Base-by-base conservation (phyloP, 1,140 invertebrate genomes). In the Cataglyphis hispanica region DNA sequence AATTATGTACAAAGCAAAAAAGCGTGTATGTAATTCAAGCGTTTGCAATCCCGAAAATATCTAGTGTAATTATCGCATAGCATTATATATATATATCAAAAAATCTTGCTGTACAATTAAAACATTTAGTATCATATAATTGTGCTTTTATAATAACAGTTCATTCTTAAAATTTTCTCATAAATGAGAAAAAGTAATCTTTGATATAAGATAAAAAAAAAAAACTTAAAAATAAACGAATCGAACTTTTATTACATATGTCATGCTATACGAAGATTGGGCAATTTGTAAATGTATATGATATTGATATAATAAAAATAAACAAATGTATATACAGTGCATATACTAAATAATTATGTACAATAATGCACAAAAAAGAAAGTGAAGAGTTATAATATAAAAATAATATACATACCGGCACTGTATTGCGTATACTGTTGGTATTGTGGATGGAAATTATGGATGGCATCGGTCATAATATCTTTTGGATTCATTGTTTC, bases 401-500 rank as follows among this genome's bases (percentile, higher is more conserved):
- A 13, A 67, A 63, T 10, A 19, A 27, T 89, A 50, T 50, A 96
- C 96, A 96, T 96, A 98, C 98, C 97, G 94, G 98, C 98, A 95
- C 98, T 98, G 94, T 99, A 99, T 93, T 99, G 99, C 7, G 99
- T 99, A 95, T 99, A 99, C 94, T 99, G 99, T 95, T 99, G 99
- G 95, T 99, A 99, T 92, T 99, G 98, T 40, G 99, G 99, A 96
- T 99, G 99, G 96, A 99, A 99, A 96, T 99, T 99, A 95, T 99
- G 99, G 95, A 99, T 99, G 93, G 99, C 99, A 96, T 99, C 99
- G 92, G 99, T 99, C 99, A 99, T 99, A 93, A 99, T 99, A 95
- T 99, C 99, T 95, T 99, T 98, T 60, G 99, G 99, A 96, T 99
- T 99, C 98, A 99, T 99, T 6, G 99, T 99, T 97, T 99, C 99